Base-by-base conservation (phyloP, 1,140 invertebrate genomes). In the Sipha flava region DNA sequence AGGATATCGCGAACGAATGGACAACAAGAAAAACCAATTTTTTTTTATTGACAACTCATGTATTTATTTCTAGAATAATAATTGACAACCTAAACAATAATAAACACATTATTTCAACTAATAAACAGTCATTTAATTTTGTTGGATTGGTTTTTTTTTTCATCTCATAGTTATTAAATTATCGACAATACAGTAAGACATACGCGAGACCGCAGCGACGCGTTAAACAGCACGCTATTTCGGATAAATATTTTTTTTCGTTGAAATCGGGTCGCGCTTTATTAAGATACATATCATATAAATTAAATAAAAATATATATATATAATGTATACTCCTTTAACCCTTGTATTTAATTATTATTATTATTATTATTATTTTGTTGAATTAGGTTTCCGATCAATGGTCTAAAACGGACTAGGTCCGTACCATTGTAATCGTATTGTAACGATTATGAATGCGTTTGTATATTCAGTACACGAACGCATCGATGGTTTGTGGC, bases 51-150 rank as follows among this genome's bases (percentile, higher is more conserved):
- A 77, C 47, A 77, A 57, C 52, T 77, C 73, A 14, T 77, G 31
- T 77, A 77, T 77, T 77, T 77, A 77, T 77, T 77, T 77, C 73
- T 77, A 77, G 73, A 54, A 77, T 77, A 77, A 57, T 77, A 77
- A 77, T 77, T 77, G 73, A 77, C 73, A 77, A 77, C 73, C 73
- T 77, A 77, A 77, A 77, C 34, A 77, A 75, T 54, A 75, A 40
- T 57, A 54, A 77, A 77, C 34, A 59, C 49, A 77, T 54, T 59
- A 57, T 77, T 77, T 57, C 52, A n/a, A 10, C 73, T 59, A 77
- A 77, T 43, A 47, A 77, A 77, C 73, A 59, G 73, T 57, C 52
- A 21, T 52, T 43, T 77, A 77, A 77, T 40, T 77, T 77, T 77
- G 21, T 37, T n/a, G n/a, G n/a, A n/a, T n/a, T n/a, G n/a, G n/a